Evolutionary conservation across 2,797 vertebrate species (phyloP).

Genomic region (Acrossocheilus fasciatus): DNA sequence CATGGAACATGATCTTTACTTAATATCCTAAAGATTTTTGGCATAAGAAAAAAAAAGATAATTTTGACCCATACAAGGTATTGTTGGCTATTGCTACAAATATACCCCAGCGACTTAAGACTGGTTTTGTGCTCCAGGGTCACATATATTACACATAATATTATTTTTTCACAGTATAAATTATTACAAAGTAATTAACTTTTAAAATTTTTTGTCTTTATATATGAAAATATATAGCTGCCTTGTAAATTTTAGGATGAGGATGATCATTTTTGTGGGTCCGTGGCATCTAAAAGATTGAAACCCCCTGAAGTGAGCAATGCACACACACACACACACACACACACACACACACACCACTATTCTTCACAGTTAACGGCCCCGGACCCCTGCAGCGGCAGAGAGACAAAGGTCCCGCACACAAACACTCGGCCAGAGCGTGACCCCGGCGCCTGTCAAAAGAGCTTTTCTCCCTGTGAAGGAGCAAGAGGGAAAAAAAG

Average conservation of each 20-base stretch:
- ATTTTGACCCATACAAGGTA: too few relatives aligned
- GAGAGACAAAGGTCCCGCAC: constrained; percentile 66
- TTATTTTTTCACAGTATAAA: too few relatives aligned
- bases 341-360: not conserved
- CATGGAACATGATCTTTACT: too few relatives aligned
- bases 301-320: not conserved
- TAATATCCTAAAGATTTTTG: too few relatives aligned
- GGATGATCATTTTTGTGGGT: not conserved
- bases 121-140: too few relatives aligned
- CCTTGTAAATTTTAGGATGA: not conserved
- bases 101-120: too few relatives aligned
- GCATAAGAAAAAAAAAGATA: accelerated
- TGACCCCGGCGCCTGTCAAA: constrained; percentile 73
- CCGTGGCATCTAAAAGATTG: not conserved
- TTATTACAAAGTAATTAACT: not conserved
- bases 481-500: constrained; percentile 59
- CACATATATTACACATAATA: too few relatives aligned
- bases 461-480: constrained; percentile 64
- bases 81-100: too few relatives aligned
- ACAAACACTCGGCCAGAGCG: constrained; percentile 73
- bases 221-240: not conserved
- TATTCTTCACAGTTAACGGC: not conserved
- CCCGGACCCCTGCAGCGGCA: constrained; percentile 17
- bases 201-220: not conserved
- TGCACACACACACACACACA: constrained; percentile 14